Evolutionary conservation across 1,140 invertebrate genomes (phyloP), one percentile per base, ranked within the genome.

Genomic region (Drosophila kanapiae): DNA sequence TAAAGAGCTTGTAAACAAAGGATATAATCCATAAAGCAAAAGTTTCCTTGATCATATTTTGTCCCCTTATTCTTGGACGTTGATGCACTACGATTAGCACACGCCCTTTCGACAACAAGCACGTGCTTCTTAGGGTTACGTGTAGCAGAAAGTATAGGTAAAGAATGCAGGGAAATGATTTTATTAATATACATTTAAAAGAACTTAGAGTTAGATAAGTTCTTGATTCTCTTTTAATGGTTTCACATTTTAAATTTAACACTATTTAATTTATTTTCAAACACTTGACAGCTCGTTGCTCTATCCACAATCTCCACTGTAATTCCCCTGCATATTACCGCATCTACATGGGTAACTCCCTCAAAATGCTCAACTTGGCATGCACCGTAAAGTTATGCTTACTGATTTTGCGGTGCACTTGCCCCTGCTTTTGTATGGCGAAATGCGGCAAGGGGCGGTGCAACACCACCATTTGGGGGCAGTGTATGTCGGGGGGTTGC

Each of bases 341-440:
- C 56, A 37, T 33, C n/a, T 48, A 56, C 18, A 33, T 29, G 49
- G 31, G n/a, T 27, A 75, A 18, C 56, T 51, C 70, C 47, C n/a
- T 31, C 42, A 33, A 69, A 61, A 78, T 49, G 63, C 43, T 42
- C 38, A 61, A 77, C 64, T 77, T 77, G 54, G 48, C 63, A 77
- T 77, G 72, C 72, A 49, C 37, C 63, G 18, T 56, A 53, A 75
- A 65, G 71, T 75, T 76, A 75, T 75, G 75, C 75, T 78, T 78
- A 54, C 63, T 78, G 75, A 69, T 69, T 78, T 77, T 47, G 54
- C 40, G 67, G 29, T 72, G 70, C 70, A 72, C 68, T 71, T 72
- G 67, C 31, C 43, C 51, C 51, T 11, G 31, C 43, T 29, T 29
- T 18, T 18, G 18, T 7, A 13, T 42, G 23, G 16, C 27, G 59